Percentiles rank a stretch among this genome's conserved stretches.
Conservation (phyloP, 2,888 invertebrate species). For the Troglohyphantes excavatus region DNA sequence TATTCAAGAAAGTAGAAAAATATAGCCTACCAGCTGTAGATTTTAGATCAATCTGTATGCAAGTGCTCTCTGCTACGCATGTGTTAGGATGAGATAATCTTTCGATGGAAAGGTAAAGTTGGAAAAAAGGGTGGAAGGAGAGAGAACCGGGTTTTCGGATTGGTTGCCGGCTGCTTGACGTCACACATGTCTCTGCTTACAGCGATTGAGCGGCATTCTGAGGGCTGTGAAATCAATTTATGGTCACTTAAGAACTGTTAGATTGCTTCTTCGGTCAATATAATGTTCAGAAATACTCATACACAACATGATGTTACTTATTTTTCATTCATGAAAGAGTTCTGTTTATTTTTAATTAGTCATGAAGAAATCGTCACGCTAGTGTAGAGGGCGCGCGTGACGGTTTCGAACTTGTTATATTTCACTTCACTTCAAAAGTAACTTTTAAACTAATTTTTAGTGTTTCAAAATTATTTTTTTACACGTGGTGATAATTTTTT, state of each 20-base stretch:
- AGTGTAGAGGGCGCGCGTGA: conserved; percentile 35
- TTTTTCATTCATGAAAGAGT: background rate
- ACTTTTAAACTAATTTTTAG: no score
- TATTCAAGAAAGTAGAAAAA: background rate
- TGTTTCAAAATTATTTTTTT: no score
- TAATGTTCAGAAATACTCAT: background rate
- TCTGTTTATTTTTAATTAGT: background rate
- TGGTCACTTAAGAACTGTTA: background rate
- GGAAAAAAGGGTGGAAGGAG: conserved; percentile 70
- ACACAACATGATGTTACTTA: background rate
- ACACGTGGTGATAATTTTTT: no score
- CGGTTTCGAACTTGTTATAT: background rate
- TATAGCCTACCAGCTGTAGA: conserved; percentile 45
- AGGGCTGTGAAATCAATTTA: background rate
- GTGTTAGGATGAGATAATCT: conserved; percentile 56
- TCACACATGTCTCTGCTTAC: conserved; percentile 43
- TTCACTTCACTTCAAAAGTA: conserved; percentile 36
- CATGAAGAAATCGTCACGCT: background rate
- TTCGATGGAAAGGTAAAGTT: conserved; percentile 24
- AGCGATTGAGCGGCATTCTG: conserved; percentile 10
- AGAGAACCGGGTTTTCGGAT: conserved; percentile 38
- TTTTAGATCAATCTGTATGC: conserved; percentile 4
- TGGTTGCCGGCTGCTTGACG: conserved; percentile 62
- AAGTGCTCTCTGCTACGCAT: conserved; percentile 50
- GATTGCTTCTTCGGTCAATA: no score